Conservation (phyloP, 2,888 invertebrate species). For the Phortica okadai region DNA sequence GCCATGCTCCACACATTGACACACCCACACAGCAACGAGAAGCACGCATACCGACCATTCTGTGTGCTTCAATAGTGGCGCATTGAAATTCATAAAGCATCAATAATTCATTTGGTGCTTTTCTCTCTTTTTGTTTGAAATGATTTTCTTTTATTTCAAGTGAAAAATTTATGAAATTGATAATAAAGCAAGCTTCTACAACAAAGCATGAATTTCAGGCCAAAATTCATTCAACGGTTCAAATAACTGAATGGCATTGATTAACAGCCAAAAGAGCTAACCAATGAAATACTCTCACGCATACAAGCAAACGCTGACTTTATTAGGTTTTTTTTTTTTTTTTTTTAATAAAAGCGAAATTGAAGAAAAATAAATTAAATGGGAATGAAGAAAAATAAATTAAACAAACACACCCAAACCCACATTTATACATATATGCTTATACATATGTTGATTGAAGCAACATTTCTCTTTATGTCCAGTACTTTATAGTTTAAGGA, state of each 20-base stretch:
- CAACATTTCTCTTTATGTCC: not conserved
- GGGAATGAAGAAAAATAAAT: not conserved
- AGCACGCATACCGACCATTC: no score
- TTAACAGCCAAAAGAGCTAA: no score
- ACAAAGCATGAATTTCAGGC: not conserved
- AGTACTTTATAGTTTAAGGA: no score
- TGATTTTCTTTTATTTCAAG: conserved; percentile 68
- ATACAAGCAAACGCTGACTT: not conserved
- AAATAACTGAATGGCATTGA: not conserved
- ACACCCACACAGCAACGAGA: no score
- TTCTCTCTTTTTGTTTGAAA: conserved; percentile 61
- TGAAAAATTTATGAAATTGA: conserved; percentile 69
- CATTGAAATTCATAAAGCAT: conserved; percentile 25
- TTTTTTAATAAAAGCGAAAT: conserved; percentile 17
- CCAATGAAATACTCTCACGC: no score
- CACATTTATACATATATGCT: not conserved
- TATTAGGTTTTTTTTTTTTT: not conserved
- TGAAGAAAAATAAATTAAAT: conserved; percentile 15
- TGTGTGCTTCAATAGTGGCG: not conserved
- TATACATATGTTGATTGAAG: conserved; percentile 21
- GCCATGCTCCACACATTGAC: no score
- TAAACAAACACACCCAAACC: not conserved
- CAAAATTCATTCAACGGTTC: not conserved
- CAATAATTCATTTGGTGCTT: conserved; percentile 39
- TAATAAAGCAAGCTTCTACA: conserved; percentile 58